These are phyloP conservation scores for Salvelinus sp. DNA, from an alignment of 2,113 vertebrate genomes.

Conservation along the genomic window DNA sequence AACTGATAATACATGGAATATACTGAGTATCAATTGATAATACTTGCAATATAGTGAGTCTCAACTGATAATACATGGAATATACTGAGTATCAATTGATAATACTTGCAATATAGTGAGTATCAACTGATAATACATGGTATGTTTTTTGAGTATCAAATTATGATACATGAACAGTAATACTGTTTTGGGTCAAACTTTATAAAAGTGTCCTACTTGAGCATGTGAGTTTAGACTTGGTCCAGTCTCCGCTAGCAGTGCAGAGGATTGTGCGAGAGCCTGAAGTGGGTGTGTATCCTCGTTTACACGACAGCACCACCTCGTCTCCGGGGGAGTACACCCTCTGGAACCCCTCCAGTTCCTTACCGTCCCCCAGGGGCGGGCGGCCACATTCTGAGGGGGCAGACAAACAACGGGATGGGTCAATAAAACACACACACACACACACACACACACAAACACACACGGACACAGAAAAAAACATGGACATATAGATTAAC, in stretches of 20 bases:
- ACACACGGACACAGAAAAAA: not conserved
- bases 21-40: too few species aligned
- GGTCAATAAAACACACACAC: not conserved
- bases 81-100: too few species aligned
- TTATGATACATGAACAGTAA: too few species aligned
- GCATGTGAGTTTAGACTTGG: constrained; percentile 72
- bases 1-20: too few species aligned
- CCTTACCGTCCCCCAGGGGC: constrained; percentile 58
- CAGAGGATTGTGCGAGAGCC: constrained; percentile 76
- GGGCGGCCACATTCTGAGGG: constrained; percentile 79
- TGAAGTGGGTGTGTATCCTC: constrained; percentile 64
- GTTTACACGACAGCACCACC: constrained; percentile 70
- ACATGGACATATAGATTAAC: too few species aligned
- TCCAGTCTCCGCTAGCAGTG: constrained; percentile 73
- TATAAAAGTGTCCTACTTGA: constrained; percentile 71
- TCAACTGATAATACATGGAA: too few species aligned
- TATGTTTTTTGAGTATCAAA: too few species aligned
- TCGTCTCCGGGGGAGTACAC: constrained; percentile 71
- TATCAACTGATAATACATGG: too few species aligned
- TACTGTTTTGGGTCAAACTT: not conserved
- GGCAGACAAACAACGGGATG: not conserved
- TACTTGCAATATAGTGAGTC: too few species aligned
- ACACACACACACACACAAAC: not conserved
- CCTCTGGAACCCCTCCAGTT: constrained; percentile 53
- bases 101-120: too few species aligned